A percentile compares a stretch with the other conserved stretches of the same genome.
These are phyloP conservation scores for Chloropsis hardwickii DNA, from an alignment of 2,113 vertebrate genomes.

Conservation along the genomic window DNA sequence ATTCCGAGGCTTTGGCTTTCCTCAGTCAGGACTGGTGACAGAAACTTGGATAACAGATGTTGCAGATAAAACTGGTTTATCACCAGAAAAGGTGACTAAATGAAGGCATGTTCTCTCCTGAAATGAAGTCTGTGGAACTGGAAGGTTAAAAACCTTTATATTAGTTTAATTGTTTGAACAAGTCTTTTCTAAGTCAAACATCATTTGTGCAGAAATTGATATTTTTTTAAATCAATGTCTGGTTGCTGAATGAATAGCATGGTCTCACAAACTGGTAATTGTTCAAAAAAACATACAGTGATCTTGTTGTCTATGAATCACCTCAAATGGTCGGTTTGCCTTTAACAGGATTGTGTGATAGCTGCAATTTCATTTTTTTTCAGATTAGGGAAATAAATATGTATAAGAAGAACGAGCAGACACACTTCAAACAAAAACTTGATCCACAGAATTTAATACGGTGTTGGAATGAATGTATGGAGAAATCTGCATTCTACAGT, in stretches of 20 bases:
- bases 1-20: constrained; percentile 84
- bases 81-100: constrained; percentile 75
- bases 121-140: background rate
- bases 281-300: background rate
- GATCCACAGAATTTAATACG: constrained; percentile 73
- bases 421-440: constrained; percentile 80
- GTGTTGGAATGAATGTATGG: constrained; percentile 86
- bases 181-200: background rate
- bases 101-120: background rate
- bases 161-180: background rate
- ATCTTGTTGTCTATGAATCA: background rate
- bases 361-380: background rate
- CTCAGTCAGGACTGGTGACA: constrained; percentile 75
- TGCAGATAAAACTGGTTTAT: constrained; percentile 69
- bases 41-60: constrained; percentile 81
- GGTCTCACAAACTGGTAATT: background rate
- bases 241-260: background rate
- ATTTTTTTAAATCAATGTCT: background rate
- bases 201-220: background rate
- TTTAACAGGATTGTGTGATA: background rate
- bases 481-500: constrained; percentile 62
- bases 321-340: background rate
- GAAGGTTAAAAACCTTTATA: background rate
- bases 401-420: constrained; percentile 76
- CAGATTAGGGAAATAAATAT: constrained; percentile 86